Evolutionary conservation across 2,113 vertebrate species (phyloP), one percentile per base, ranked within the genome.

Genomic region (Bufo bufo): DNA sequence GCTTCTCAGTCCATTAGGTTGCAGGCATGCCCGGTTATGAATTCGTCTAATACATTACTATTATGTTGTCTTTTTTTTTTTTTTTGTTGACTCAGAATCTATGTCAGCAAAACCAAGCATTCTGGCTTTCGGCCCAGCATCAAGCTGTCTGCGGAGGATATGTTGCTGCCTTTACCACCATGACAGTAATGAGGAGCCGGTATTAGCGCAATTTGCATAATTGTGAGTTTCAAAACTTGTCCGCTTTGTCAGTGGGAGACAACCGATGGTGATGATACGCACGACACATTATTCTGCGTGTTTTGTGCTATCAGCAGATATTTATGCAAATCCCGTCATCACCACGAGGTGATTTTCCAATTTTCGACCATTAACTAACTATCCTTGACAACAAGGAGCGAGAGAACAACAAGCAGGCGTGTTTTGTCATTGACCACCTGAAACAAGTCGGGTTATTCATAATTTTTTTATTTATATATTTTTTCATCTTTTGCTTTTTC

Each of bases 131-230:
- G 94, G 94, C 95, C 95, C 93, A 94, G 96, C 91, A 94, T 96
- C 92, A 94, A 95, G 94, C 96, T 97, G 97, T 97, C 97, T 97
- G 19, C 91, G 92, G 94, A 96, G 96, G 95, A 96, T 97, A 95
- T 92, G 95, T 96, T 96, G 97, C 96, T 93, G 95, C 96, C 94
- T 96, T 93, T 92, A 95, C 95, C 91, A 92, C 90, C 93, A 95
- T 97, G 96, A 97, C 97, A 98, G 97, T 96, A 97, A 97, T 97
- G 96, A 97, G 97, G 94, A 97, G 95, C 93, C 94, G 94, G 95
- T 96, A 97, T 98, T 98, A 98, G 96, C 94, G 94, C 96, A 94
- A 97, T 99, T 97, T 98, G 96, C 98, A 99, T 98, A 99, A 98
- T 97, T 97, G 95, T 96, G 94, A 88, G 87, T 92, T 94, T 59